phyloP scores from a whole-genome alignment of 2,113 vertebrate species.

The Sapajus apella region DNA sequence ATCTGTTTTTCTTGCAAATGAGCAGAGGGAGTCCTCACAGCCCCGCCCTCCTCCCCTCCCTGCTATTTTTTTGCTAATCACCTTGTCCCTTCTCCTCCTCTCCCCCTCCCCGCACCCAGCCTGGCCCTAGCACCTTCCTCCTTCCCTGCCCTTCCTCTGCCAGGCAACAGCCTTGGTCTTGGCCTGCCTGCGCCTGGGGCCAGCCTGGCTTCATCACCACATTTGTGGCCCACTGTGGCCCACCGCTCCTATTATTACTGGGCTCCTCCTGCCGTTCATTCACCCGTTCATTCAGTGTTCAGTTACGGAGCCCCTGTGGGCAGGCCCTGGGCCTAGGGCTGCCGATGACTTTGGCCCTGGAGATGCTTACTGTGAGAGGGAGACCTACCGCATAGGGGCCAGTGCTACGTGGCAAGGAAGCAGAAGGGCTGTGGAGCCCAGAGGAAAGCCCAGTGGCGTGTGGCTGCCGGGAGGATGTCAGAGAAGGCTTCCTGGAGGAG shows the following conservation, averaged over 20 bases:
- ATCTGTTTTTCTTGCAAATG: neutral
- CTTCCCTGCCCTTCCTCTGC: neutral
- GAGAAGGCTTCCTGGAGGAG: neutral
- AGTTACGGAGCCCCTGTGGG: neutral
- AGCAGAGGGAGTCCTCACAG: neutral
- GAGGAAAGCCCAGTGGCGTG: neutral
- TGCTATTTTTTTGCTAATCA: neutral
- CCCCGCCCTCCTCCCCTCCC: neutral
- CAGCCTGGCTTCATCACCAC: neutral
- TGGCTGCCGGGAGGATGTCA: neutral
- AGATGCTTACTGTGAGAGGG: neutral
- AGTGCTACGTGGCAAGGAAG: neutral
- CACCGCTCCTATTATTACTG: neutral
- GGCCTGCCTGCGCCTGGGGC: neutral
- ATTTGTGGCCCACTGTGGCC: neutral
- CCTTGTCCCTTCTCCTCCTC: neutral
- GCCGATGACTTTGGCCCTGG: accelerated
- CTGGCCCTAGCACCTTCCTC: neutral
- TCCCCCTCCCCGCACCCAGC: neutral
- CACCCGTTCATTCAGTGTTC: neutral
- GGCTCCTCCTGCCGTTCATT: neutral
- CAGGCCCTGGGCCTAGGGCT: neutral
- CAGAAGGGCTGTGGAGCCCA: neutral
- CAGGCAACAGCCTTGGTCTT: neutral
- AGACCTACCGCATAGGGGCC: neutral